Evolutionary conservation across 2,888 invertebrate species (phyloP), one percentile per base, ranked within the genome.

Genomic region (Thereva unica): DNA sequence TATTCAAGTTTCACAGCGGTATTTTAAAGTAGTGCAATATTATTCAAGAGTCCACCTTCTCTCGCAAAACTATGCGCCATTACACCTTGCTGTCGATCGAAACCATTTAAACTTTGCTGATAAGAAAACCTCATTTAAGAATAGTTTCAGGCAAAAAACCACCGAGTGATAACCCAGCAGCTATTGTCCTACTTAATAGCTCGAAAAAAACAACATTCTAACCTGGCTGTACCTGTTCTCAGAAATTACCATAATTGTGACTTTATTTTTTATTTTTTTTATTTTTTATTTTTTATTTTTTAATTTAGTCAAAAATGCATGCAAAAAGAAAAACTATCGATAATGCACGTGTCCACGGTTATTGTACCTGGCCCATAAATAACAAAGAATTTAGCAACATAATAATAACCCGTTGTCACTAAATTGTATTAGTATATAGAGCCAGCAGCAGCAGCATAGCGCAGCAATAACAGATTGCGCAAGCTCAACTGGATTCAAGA

Each of bases 171-270:
- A 23, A 23, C 23, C 23, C 23, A 23, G 23, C 23, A 23, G 23
- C 23, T 23, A 23, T 23, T 23, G 23, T 23, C 23, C 23, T 23
- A 23, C 23, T 23, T 23, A 23, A 23, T 23, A 23, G 2, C 23
- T 2, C 23, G 23, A 23, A 23, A 23, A 23, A 23, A 23, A 23
- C 23, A 23, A 23, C 23, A 23, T 23, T 23, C 23, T 23, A 23
- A 23, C 23, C 1, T 1, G 1, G 23, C 23, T 23, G 23, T 50
- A 61, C 50, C 41, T 50, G 50, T 50, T 61, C 61, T 50, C 50
- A 50, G 42, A 61, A 61, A 61, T 50, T 49, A 61, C 61, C 50
- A 61, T 61, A 61, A 37, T 41, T 61, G 61, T 23, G 23, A 61
- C 50, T 40, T 41, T 41, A 38, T 37, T 50, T 10, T 41, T 50